These are phyloP conservation scores for Ascaphus truei DNA, from an alignment of 2,113 vertebrate genomes.

Conservation along the genomic window DNA sequence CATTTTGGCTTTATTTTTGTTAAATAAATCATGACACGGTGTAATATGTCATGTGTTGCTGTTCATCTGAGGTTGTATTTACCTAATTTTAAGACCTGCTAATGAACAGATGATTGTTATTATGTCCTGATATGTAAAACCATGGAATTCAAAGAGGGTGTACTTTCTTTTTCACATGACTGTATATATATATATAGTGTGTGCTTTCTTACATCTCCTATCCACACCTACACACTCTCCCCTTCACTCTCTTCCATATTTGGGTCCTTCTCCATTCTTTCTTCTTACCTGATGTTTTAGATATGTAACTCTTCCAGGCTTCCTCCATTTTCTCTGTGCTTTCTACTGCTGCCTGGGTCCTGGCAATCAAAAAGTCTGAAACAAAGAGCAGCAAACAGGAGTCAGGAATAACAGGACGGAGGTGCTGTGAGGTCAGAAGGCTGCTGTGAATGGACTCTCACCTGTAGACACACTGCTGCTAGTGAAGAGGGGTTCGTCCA, in stretches of 20 bases:
- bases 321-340: conserved; percentile 68
- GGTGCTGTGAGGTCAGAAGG: no score
- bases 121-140: no score
- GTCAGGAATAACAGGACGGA: no score
- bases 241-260: neutral
- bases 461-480: conserved; percentile 86
- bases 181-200: no score
- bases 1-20: no score
- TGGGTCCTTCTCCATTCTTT: conserved; percentile 16
- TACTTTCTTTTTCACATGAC: no score
- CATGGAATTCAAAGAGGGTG: no score
- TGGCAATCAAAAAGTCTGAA: conserved; percentile 88
- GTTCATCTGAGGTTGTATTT: no score
- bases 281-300: conserved; percentile 66
- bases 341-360: conserved; percentile 67
- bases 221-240: conserved; percentile 4
- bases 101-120: no score
- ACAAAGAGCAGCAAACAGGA: neutral
- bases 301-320: conserved; percentile 59
- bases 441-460: conserved; percentile 34
- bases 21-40: no score
- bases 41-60: no score
- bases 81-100: no score
- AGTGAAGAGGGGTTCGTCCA: conserved; percentile 82
- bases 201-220: neutral